phyloP scores from a whole-genome alignment of 35 echinoderm and acorn worm genomes.

The Eucidaris tribuloides region DNA sequence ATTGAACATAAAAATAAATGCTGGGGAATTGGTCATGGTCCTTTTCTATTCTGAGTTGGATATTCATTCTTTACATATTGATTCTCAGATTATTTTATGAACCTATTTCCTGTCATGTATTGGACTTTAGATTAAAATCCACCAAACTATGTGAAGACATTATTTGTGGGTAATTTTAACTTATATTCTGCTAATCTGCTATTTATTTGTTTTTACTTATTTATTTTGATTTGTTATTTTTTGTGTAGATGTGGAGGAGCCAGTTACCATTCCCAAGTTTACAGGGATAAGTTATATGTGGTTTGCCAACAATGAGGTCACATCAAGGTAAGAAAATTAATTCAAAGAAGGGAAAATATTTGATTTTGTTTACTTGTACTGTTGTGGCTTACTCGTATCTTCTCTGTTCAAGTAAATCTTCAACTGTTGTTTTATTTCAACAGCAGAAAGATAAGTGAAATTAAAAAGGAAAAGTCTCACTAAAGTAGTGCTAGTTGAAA shows the following conservation, averaged over 20 bases:
- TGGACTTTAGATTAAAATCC: no score
- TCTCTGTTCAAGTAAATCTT: not conserved
- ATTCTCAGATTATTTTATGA: no score
- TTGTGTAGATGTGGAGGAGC: constrained; percentile 34
- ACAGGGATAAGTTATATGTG: constrained; percentile 52
- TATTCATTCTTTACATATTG: no score
- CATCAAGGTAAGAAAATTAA: constrained; percentile 38
- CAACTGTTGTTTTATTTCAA: not conserved
- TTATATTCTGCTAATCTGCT: not conserved
- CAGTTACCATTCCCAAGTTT: constrained; percentile 41
- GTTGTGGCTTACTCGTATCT: not conserved
- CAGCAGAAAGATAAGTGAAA: not conserved
- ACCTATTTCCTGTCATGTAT: no score
- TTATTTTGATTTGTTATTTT: not conserved
- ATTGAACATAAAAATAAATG: no score
- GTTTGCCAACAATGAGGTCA: constrained; percentile 47
- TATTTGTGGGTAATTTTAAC: no score
- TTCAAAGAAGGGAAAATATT: not conserved
- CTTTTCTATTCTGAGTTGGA: no score
- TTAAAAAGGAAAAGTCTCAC: not conserved
- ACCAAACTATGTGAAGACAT: no score
- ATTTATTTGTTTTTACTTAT: not conserved
- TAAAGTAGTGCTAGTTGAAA: not conserved
- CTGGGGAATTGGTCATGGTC: no score
- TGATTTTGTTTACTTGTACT: not conserved